These are phyloP conservation scores for Atopsyche davidsoni DNA, from an alignment of 1,140 invertebrate genomes.

Conservation along the genomic window DNA sequence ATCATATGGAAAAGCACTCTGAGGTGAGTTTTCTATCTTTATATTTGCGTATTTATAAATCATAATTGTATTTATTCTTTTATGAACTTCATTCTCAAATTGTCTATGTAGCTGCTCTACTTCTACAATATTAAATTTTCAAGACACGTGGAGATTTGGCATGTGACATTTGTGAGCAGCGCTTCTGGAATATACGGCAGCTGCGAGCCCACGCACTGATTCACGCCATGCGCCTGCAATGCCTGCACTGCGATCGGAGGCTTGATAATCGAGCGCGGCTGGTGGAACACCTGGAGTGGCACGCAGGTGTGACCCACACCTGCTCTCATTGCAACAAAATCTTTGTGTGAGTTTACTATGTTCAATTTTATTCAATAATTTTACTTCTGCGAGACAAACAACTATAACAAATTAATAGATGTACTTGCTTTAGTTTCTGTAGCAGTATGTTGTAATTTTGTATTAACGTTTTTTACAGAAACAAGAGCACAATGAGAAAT, in stretches of 20 bases:
- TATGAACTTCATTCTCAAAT: too few relatives aligned
- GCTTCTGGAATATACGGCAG: slow-evolving; percentile 12
- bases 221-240: slow-evolving; percentile 19
- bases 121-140: too few relatives aligned
- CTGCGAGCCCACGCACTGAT: slow-evolving; percentile 11
- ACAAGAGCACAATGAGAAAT: slow-evolving; percentile 33
- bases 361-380: too few relatives aligned
- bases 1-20: slow-evolving; percentile 38
- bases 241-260: slow-evolving; percentile 12
- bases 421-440: too few relatives aligned
- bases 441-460: too few relatives aligned
- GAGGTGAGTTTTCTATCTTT: too few relatives aligned
- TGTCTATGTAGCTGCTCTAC: too few relatives aligned
- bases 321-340: slow-evolving; percentile 12
- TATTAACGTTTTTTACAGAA: slow-evolving; percentile 26
- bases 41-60: too few relatives aligned
- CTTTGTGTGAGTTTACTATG: slow-evolving; percentile 23
- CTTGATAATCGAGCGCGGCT: slow-evolving; percentile 12
- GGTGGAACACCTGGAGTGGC: slow-evolving; percentile 24
- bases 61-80: too few relatives aligned
- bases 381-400: too few relatives aligned
- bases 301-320: slow-evolving; percentile 18
- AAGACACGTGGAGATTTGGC: slow-evolving; percentile 13
- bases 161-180: slow-evolving; percentile 19
- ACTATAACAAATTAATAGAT: too few relatives aligned